Evolutionary conservation across 2,888 invertebrate genomes (phyloP), one percentile per base, ranked within the genome.

Genomic region (Eilema caniola): DNA sequence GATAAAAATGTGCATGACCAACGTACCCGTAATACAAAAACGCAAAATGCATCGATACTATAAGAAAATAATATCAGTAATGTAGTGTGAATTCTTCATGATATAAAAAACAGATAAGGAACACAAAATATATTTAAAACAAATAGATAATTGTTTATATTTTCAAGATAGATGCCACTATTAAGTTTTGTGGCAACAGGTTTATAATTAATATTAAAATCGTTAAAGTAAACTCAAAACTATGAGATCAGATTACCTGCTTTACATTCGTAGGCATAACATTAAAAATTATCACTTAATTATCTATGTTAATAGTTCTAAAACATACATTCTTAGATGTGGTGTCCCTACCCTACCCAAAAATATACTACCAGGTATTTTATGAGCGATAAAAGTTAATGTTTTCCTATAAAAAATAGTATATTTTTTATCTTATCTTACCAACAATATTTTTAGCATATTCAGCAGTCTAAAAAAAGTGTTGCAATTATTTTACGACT

Each of bases 1-100:
- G 47, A 24, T 64, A 73, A 74, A 74, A 80, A 72, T 77, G 84
- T 88, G 88, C 87, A 89, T 90, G 88, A 88, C 90, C 79, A 79
- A 87, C 82, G 85, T 80, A 76, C 81, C 74, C 78, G 82, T 83
- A 88, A 84, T 88, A 84, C 90, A 92, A 92, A 94, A 93, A 91
- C 85, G 82, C 83, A n/a, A n/a, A n/a, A n/a, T n/a, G 14, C 14
- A 41, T 16, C 14, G 14, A 3, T 4, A n/a, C n/a, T n/a, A n/a
- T n/a, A n/a, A n/a, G n/a, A n/a, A n/a, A n/a, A n/a, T n/a, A n/a
- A n/a, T n/a, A n/a, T n/a, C n/a, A n/a, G n/a, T n/a, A n/a, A n/a
- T n/a, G n/a, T n/a, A n/a, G n/a, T n/a, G n/a, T n/a, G n/a, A n/a
- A n/a, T n/a, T n/a, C n/a, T n/a, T n/a, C n/a, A n/a, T n/a, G n/a